These are phyloP conservation scores for Nesogale talazaci DNA, from an alignment of 2,113 vertebrate species.

Conservation along the genomic window DNA sequence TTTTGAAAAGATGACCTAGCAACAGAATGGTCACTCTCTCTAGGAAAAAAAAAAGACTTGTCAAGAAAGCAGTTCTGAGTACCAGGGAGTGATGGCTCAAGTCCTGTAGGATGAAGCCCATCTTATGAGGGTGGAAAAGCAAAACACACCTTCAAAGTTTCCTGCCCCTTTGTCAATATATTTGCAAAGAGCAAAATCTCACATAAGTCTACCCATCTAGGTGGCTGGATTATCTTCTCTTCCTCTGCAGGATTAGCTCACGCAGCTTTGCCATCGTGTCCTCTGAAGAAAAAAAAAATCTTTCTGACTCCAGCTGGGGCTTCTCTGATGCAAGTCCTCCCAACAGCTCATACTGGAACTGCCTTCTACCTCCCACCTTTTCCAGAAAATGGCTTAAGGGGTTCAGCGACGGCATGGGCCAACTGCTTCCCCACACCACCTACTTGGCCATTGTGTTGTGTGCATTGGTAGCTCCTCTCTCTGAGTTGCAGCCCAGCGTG, in stretches of 20 bases:
- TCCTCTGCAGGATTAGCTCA: background rate
- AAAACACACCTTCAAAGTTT: fast-evolving
- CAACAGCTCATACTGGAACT: background rate
- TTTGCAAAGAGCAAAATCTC: background rate
- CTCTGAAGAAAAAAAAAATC: background rate
- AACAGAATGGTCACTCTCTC: background rate
- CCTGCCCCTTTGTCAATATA: background rate
- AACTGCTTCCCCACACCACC: conserved; percentile 1
- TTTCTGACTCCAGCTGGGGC: background rate
- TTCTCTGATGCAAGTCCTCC: background rate
- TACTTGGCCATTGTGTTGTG: background rate
- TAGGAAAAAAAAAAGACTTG: background rate
- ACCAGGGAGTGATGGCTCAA: fast-evolving
- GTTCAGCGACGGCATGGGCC: background rate
- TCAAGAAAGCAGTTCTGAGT: background rate
- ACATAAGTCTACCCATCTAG: background rate
- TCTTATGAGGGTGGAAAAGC: background rate
- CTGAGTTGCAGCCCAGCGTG: background rate
- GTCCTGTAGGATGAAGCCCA: background rate
- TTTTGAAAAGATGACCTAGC: background rate
- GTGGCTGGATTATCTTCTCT: background rate
- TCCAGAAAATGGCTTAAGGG: background rate
- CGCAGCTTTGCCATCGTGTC: no score
- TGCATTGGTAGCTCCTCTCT: background rate
- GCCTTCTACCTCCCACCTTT: background rate